These are phyloP conservation scores for Thecocarcelia acutangulata DNA, from an alignment of 2,888 invertebrate genomes.

Conservation along the genomic window DNA sequence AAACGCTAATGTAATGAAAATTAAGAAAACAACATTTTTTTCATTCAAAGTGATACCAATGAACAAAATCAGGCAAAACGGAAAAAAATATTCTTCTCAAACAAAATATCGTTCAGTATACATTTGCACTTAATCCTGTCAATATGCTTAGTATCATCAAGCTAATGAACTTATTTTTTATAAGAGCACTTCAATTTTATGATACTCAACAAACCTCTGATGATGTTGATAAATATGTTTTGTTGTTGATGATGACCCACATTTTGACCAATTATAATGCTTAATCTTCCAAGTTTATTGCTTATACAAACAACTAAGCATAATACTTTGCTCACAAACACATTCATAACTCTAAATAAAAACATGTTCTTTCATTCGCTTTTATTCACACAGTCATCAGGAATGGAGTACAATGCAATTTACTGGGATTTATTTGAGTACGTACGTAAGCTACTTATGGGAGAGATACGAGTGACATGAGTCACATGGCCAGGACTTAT, in stretches of 20 bases:
- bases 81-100: too few species aligned
- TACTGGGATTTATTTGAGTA: constrained; percentile 36
- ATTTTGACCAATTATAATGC: constrained; percentile 49
- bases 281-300: constrained; percentile 53
- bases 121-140: constrained; percentile 5
- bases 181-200: neutral
- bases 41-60: too few species aligned
- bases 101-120: neutral
- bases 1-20: too few species aligned
- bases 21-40: too few species aligned
- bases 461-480: constrained; percentile 13
- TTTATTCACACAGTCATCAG: neutral
- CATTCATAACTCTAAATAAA: neutral
- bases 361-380: neutral
- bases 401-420: constrained; percentile 26
- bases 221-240: neutral
- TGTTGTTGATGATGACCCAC: constrained; percentile 44
- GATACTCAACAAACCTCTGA: neutral
- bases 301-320: constrained; percentile 30
- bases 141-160: constrained; percentile 12
- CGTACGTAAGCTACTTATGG: constrained; percentile 15
- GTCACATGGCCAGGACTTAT: constrained; percentile 47
- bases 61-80: too few species aligned
- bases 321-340: constrained; percentile 24
- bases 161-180: constrained; percentile 12